Conservation (phyloP, 2,888 invertebrate genomes). For the Drosophila imparisetae region DNA sequence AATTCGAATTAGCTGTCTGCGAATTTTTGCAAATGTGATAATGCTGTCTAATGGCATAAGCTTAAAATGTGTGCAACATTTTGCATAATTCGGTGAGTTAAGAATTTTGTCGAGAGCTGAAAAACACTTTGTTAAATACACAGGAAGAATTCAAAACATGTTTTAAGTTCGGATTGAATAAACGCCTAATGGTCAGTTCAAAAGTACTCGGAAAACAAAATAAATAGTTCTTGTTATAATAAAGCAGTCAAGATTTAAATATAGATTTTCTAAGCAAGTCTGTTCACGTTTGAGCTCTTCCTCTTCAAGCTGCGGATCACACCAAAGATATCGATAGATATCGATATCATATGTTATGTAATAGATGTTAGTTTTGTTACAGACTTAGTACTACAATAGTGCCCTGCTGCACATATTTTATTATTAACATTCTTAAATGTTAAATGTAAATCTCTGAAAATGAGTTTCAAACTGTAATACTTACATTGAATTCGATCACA, state of each 20-base stretch:
- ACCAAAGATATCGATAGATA: neutral
- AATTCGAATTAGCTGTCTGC: conserved; percentile 41
- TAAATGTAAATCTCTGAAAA: neutral
- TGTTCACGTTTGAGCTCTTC: neutral
- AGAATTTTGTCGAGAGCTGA: conserved; percentile 7
- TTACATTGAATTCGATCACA: neutral
- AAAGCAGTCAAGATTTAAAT: neutral
- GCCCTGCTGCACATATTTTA: neutral
- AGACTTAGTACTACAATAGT: neutral
- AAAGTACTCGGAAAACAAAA: neutral
- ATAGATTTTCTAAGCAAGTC: neutral
- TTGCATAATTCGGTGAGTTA: conserved; percentile 34
- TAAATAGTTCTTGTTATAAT: neutral
- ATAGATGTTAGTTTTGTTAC: neutral
- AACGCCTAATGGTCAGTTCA: neutral
- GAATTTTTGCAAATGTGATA: conserved; percentile 38
- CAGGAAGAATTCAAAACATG: neutral
- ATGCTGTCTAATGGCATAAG: conserved; percentile 34
- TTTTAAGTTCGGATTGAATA: neutral
- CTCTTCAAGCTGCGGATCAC: neutral
- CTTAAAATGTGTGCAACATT: conserved; percentile 11
- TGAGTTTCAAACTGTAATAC: neutral
- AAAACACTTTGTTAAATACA: neutral
- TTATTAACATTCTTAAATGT: neutral
- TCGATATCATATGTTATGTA: neutral